Evolutionary conservation across 2,797 vertebrate genomes (phyloP).

Genomic region (Muraenolepis orangiensis): DNA sequence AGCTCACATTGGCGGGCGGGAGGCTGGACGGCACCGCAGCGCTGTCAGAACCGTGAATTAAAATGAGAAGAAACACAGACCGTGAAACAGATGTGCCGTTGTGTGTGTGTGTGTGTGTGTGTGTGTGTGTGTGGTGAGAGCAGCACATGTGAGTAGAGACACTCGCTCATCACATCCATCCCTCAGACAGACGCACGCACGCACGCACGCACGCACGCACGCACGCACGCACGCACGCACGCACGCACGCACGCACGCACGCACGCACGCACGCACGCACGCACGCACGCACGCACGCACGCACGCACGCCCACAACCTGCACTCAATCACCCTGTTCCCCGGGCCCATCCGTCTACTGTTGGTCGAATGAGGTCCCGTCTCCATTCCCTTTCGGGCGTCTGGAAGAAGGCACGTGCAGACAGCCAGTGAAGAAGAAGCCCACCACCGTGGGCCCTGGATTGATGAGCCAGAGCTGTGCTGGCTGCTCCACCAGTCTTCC

Average conservation of each 20-base stretch:
- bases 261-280: background rate
- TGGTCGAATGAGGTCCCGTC: conserved; percentile 72
- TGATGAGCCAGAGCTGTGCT: conserved; percentile 59
- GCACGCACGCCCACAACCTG: background rate
- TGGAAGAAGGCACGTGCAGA: conserved; percentile 63
- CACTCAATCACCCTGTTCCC: conserved; percentile 57
- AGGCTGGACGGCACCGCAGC: conserved; percentile 25
- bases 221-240: background rate
- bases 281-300: background rate
- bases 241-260: too few species aligned
- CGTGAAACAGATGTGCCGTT: conserved; percentile 64
- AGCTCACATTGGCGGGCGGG: conserved; percentile 22
- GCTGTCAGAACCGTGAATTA: conserved; percentile 54
- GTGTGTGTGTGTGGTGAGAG: conserved; percentile 43
- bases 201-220: background rate
- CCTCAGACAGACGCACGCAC: conserved; percentile 22
- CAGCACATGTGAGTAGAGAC: conserved; percentile 30
- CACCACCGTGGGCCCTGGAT: conserved; percentile 50
- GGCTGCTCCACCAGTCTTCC: conserved; percentile 50
- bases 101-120: too few species aligned
- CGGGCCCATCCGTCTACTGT: conserved; percentile 64
- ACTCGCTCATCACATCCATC: background rate
- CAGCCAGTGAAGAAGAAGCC: conserved; percentile 62
- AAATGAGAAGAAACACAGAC: conserved; percentile 46
- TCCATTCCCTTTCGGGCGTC: conserved; percentile 66